These are phyloP conservation scores for Apodemia duryi DNA, from an alignment of 2,888 invertebrate genomes.

Conservation along the genomic window DNA sequence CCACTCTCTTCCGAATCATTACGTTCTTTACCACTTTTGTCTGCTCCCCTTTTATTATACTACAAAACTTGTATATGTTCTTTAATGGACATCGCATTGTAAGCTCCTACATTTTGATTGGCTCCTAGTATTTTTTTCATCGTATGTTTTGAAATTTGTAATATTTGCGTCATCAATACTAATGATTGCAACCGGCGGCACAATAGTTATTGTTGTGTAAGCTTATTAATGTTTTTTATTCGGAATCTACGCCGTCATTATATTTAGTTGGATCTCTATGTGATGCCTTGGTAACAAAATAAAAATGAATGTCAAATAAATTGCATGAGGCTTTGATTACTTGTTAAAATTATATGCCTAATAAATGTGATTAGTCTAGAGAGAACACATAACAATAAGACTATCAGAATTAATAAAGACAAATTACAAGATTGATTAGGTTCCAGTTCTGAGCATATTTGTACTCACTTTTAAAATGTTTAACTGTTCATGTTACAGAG, in stretches of 20 bases:
- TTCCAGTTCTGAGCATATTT: not conserved
- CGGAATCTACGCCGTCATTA: constrained; percentile 69
- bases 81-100: constrained; percentile 45
- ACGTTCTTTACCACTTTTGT: constrained; percentile 68
- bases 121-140: constrained; percentile 62
- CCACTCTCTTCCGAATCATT: constrained; percentile 77
- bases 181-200: constrained; percentile 73
- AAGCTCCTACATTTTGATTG: constrained; percentile 60
- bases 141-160: constrained; percentile 57
- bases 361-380: constrained; percentile 34
- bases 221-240: constrained; percentile 50
- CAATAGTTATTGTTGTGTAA: constrained; percentile 71
- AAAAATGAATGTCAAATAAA: constrained; percentile 46
- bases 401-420: constrained; percentile 8
- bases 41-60: constrained; percentile 59
- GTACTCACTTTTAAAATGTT: too few species aligned
- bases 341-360: constrained; percentile 38
- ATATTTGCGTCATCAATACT: constrained; percentile 76
- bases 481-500: too few species aligned
- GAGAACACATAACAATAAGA: constrained; percentile 28
- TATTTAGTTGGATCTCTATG: constrained; percentile 67
- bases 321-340: constrained; percentile 32
- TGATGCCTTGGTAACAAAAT: constrained; percentile 57
- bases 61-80: constrained; percentile 59
- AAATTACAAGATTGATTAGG: constrained; percentile 1